Conservation (phyloP, 2,888 invertebrate genomes). For the Morpho achilles region DNA sequence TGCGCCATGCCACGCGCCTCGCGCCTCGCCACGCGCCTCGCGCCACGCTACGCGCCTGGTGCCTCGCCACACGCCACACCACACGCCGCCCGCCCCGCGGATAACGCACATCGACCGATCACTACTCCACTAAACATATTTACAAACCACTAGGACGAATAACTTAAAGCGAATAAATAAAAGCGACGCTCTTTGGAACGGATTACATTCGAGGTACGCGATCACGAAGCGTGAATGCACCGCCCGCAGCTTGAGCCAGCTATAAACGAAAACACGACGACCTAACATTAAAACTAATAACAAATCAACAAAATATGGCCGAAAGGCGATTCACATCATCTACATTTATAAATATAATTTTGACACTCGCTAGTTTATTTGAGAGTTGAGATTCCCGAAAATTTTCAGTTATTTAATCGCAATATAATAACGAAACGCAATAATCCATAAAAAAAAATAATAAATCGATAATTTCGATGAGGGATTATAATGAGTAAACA, state of each 20-base stretch:
- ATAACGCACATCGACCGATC: slow-evolving; percentile 30
- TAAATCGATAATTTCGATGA: background rate
- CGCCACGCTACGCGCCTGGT: slow-evolving; percentile 30
- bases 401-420: background rate
- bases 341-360: slow-evolving; percentile 26
- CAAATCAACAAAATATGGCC: slow-evolving; percentile 38
- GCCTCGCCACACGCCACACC: slow-evolving; percentile 27
- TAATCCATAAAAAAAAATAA: too few relatives aligned
- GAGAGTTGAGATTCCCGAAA: slow-evolving; percentile 20
- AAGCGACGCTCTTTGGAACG: slow-evolving; percentile 68
- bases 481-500: slow-evolving; percentile 9
- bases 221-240: slow-evolving; percentile 18
- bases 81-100: slow-evolving; percentile 26
- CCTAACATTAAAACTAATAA: slow-evolving; percentile 35
- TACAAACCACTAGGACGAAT: slow-evolving; percentile 46
- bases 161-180: slow-evolving; percentile 69
- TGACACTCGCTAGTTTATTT: slow-evolving; percentile 17
- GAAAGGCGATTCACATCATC: slow-evolving; percentile 31
- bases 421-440: too few relatives aligned
- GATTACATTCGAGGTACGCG: slow-evolving; percentile 57
- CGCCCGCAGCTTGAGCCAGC: slow-evolving; percentile 14
- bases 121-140: slow-evolving; percentile 37
- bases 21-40: slow-evolving; percentile 27
- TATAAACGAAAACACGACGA: slow-evolving; percentile 27
- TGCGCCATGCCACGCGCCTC: slow-evolving; percentile 31